A percentile compares a stretch with the other conserved stretches of the same genome.
phyloP scores from a whole-genome alignment of 2,888 invertebrate genomes.

The Trichogramma evanescens region DNA sequence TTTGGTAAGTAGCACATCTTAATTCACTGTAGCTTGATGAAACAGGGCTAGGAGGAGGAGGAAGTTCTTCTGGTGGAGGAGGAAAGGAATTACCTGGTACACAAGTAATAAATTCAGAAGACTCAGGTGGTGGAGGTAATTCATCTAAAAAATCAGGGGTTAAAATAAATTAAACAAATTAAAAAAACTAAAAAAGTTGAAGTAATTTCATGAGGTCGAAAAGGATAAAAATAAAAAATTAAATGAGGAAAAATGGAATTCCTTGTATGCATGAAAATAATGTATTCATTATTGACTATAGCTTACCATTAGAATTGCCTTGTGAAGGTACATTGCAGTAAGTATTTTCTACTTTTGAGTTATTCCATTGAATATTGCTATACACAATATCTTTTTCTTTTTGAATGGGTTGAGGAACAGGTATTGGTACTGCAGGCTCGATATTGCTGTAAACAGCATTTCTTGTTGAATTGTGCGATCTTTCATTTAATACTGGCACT shows the following conservation, averaged over 20 bases:
- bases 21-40: constrained; percentile 87
- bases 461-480: constrained; percentile 30
- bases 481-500: constrained; percentile 33
- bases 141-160: constrained; percentile 45
- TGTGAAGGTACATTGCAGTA: constrained; percentile 54
- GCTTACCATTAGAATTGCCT: constrained; percentile 33
- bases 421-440: constrained; percentile 37
- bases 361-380: constrained; percentile 52
- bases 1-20: constrained; percentile 66
- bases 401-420: constrained; percentile 33
- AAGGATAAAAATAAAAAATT: not conserved
- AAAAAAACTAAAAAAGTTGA: constrained; percentile 1
- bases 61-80: constrained; percentile 59
- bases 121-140: constrained; percentile 55
- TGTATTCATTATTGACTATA: constrained; percentile 5
- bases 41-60: constrained; percentile 82
- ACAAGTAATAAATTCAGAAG: constrained; percentile 45
- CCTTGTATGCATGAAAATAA: not conserved
- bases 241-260: constrained; percentile 5
- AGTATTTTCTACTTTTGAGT: constrained; percentile 48
- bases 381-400: constrained; percentile 51
- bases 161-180: constrained; percentile 8
- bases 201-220: not conserved
- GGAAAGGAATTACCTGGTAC: constrained; percentile 43
- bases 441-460: constrained; percentile 45